A percentile compares a stretch with the other conserved stretches of the same genome.
Conservation (phyloP, 2,888 invertebrate genomes). For the Drosophila silvestris region DNA sequence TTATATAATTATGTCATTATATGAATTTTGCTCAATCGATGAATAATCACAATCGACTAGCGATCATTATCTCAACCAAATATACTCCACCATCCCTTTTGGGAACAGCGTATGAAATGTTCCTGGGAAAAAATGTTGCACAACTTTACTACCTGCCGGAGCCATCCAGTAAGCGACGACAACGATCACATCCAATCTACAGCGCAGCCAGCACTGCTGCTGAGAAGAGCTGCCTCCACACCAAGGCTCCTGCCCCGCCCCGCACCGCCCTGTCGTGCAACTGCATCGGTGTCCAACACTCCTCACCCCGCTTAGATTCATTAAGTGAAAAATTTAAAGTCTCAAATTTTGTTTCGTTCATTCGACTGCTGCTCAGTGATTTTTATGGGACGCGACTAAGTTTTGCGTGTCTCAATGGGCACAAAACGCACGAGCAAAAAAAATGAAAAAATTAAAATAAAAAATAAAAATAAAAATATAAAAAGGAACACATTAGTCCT, state of each 20-base stretch:
- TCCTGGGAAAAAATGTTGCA: slow-evolving; percentile 81
- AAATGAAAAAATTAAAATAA: slow-evolving; percentile 3
- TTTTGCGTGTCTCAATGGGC: slow-evolving; percentile 46
- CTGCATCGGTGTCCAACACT: neutral
- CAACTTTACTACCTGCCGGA: slow-evolving; percentile 73
- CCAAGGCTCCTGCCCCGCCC: slow-evolving; percentile 4
- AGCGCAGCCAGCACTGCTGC: slow-evolving; percentile 7
- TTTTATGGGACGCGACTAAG: slow-evolving; percentile 60
- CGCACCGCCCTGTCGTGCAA: neutral
- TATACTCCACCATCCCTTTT: neutral
- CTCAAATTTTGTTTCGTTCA: slow-evolving; percentile 77
- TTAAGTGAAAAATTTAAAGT: slow-evolving; percentile 77
- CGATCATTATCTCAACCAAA: neutral
- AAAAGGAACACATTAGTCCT: slow-evolving; percentile 71
- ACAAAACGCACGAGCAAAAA: slow-evolving; percentile 22
- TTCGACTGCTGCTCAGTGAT: slow-evolving; percentile 53
- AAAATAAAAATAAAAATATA: slow-evolving; percentile 1
- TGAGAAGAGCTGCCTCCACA: slow-evolving; percentile 2
- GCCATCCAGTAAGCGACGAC: slow-evolving; percentile 38
- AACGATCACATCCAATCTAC: slow-evolving; percentile 51
- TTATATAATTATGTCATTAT: neutral
- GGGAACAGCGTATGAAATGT: slow-evolving; percentile 42
- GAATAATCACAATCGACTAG: neutral
- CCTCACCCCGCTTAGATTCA: slow-evolving; percentile 72
- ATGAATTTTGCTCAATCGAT: neutral